Evolutionary conservation across 2,113 vertebrate genomes (phyloP).

Genomic region (Theristicus caerulescens): DNA sequence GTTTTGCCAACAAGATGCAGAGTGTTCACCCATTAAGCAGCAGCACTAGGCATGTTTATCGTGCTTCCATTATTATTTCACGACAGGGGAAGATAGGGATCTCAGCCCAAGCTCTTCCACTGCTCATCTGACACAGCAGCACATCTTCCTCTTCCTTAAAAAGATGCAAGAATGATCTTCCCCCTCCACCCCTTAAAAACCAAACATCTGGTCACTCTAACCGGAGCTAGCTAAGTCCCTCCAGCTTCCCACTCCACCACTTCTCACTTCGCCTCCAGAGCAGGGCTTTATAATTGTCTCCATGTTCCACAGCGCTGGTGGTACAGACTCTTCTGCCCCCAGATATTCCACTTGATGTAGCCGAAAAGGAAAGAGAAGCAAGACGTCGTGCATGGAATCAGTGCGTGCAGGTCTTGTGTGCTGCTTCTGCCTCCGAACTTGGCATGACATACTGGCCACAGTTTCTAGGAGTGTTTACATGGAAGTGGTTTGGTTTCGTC

Average conservation of each 20-base stretch:
- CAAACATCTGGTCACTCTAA: background rate
- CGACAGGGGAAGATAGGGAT: background rate
- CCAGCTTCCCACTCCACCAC: background rate
- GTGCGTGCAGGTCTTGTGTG: background rate
- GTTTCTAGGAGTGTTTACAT: background rate
- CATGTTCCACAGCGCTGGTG: background rate
- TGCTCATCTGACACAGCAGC: background rate
- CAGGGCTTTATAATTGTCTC: background rate
- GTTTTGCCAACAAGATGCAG: background rate
- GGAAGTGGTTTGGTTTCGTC: slow-evolving; percentile 20
- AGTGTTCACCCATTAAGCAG: background rate
- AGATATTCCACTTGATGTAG: background rate
- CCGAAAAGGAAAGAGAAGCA: background rate
- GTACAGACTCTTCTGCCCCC: background rate
- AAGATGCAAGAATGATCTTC: background rate
- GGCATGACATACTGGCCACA: rapidly evolving
- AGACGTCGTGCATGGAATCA: background rate
- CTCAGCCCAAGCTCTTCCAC: background rate
- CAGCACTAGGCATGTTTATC: background rate
- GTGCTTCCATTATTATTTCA: background rate
- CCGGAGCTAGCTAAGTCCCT: background rate
- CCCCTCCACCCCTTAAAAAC: background rate
- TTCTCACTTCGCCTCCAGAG: background rate
- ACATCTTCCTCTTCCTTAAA: background rate
- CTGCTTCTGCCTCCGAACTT: background rate